A percentile compares a stretch with the other conserved stretches of the same genome.
These are phyloP conservation scores for Dioctria linearis DNA, from an alignment of 2,888 invertebrate genomes.

Conservation along the genomic window DNA sequence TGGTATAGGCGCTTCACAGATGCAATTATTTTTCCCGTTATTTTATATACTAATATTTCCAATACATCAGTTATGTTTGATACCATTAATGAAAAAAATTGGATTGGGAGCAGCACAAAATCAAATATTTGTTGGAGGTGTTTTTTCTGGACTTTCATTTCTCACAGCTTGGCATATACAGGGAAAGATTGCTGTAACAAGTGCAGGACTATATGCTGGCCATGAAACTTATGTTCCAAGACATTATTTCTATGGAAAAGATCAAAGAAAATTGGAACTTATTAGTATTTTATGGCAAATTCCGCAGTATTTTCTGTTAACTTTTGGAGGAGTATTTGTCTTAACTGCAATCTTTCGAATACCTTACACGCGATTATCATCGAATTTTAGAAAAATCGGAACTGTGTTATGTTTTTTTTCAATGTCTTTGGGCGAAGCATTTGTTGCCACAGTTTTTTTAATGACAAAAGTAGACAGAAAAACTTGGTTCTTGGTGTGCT, in stretches of 20 bases:
- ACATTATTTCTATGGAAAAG: neutral
- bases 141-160: neutral
- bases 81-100: neutral
- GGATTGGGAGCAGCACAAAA: neutral
- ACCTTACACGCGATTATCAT: neutral
- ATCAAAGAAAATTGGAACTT: neutral
- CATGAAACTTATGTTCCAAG: neutral
- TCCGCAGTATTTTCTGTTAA: constrained; percentile 4
- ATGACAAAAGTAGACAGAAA: neutral
- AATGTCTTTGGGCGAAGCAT: neutral
- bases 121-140: neutral
- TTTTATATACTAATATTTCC: neutral
- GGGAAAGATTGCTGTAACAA: neutral
- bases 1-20: neutral
- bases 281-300: constrained; percentile 13
- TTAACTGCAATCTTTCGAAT: neutral
- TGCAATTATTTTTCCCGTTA: neutral
- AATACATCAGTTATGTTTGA: neutral
- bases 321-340: neutral
- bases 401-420: neutral
- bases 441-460: neutral
- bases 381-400: neutral
- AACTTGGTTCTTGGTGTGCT: constrained; percentile 7
- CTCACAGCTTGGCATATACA: neutral
- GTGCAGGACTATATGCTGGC: neutral